Evolutionary conservation across 1,140 invertebrate genomes (phyloP).

Genomic region (Caenorhabditis latens): DNA sequence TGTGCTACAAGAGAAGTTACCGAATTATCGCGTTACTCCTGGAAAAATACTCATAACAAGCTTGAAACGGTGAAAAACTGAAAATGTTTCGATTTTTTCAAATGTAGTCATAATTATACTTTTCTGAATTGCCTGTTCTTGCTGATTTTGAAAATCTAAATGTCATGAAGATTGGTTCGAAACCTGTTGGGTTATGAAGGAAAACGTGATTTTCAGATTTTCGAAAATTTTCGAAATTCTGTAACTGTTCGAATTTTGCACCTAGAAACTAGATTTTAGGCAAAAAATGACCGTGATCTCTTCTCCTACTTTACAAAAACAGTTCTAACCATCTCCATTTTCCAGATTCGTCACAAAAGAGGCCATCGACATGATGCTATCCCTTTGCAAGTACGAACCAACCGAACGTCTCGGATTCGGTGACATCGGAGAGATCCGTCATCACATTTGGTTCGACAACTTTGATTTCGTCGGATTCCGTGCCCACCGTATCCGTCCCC

Average conservation of each 20-base stretch:
- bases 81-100: too few species aligned
- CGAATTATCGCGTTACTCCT: too few species aligned
- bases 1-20: too few species aligned
- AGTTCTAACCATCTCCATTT: background rate
- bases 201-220: background rate
- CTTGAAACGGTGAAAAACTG: too few species aligned
- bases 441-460: conserved; percentile 90
- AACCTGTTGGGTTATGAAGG: background rate
- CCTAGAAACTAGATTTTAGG: background rate
- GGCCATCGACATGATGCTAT: conserved; percentile 71
- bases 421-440: conserved; percentile 72
- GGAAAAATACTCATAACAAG: too few species aligned
- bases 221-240: background rate
- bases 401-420: conserved; percentile 76
- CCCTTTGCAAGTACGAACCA: conserved; percentile 73
- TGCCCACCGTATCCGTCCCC: conserved; percentile 88
- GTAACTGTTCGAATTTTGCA: background rate
- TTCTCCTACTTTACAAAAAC: too few species aligned
- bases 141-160: background rate
- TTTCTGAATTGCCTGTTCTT: too few species aligned
- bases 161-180: background rate
- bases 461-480: conserved; percentile 99
- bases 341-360: conserved; percentile 63
- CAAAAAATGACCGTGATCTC: background rate
- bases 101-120: too few species aligned